phyloP scores from a whole-genome alignment of 2,888 invertebrate species.

The Drosophila atroscutellata region DNA sequence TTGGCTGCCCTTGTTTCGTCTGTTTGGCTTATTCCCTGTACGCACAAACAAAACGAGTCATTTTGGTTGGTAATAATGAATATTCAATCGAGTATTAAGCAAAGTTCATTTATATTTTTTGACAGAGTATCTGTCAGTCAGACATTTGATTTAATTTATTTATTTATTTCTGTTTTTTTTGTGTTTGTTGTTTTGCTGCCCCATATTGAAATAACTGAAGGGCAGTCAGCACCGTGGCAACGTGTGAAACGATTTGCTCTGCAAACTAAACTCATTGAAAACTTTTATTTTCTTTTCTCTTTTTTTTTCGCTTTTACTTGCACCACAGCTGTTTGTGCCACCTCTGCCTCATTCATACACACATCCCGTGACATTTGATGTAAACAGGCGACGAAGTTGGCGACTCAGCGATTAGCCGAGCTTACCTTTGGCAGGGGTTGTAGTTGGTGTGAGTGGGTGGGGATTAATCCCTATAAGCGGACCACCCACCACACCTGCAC shows the following conservation, averaged over 20 bases:
- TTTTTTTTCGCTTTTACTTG: slow-evolving; percentile 1
- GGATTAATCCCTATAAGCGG: not conserved
- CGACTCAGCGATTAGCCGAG: slow-evolving; percentile 42
- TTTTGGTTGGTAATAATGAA: not conserved
- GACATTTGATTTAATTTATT: not conserved
- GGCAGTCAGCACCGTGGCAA: slow-evolving; percentile 11
- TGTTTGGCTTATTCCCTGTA: slow-evolving; percentile 19
- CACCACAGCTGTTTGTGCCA: not conserved
- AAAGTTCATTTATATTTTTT: not conserved
- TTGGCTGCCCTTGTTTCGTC: slow-evolving; percentile 15
- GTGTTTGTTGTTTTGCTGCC: slow-evolving; percentile 21
- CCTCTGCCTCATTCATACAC: not conserved
- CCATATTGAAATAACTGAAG: slow-evolving; percentile 25
- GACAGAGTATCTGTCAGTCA: slow-evolving; percentile 6
- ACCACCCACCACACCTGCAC: slow-evolving; percentile 6
- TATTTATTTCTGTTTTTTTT: slow-evolving; percentile 3
- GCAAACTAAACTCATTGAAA: slow-evolving; percentile 61
- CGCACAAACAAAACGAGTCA: not conserved
- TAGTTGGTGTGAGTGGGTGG: not conserved
- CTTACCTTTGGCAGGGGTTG: not conserved
- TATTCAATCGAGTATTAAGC: not conserved
- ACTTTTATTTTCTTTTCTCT: slow-evolving; percentile 26
- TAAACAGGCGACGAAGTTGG: slow-evolving; percentile 44
- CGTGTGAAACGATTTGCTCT: slow-evolving; percentile 40
- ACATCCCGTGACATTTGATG: slow-evolving; percentile 33